phyloP scores from a whole-genome alignment of 2,113 vertebrate species.

The Lates calcarifer region DNA sequence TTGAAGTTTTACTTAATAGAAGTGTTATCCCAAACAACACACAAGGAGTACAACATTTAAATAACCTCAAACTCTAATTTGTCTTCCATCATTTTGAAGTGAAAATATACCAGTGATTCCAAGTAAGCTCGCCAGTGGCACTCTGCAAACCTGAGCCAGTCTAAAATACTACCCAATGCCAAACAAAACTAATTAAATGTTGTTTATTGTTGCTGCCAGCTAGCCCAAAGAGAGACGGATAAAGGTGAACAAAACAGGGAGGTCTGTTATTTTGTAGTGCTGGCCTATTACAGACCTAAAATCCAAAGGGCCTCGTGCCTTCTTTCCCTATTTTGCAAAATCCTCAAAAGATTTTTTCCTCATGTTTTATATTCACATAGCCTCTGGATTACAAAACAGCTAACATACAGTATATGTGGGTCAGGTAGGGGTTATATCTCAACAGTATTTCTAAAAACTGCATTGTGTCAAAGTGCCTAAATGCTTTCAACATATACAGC shows the following conservation, averaged over 20 bases:
- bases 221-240: constrained; percentile 51
- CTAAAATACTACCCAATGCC: constrained; percentile 54
- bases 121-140: constrained; percentile 61
- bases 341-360: background rate
- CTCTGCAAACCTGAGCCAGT: constrained; percentile 38
- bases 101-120: constrained; percentile 53
- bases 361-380: constrained; percentile 14
- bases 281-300: constrained; percentile 7
- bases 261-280: constrained; percentile 23
- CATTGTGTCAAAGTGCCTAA: background rate
- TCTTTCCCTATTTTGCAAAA: constrained; percentile 3
- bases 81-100: constrained; percentile 35
- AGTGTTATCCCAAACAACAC: constrained; percentile 5
- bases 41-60: constrained; percentile 16
- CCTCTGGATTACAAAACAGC: constrained; percentile 2
- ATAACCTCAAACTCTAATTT: constrained; percentile 34
- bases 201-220: constrained; percentile 67
- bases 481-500: constrained; percentile 30
- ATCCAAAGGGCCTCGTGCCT: constrained; percentile 7
- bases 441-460: constrained; percentile 39
- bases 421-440: constrained; percentile 13
- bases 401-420: constrained; percentile 2
- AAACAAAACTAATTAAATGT: constrained; percentile 71
- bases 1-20: constrained; percentile 23
- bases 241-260: constrained; percentile 41